Evolutionary conservation across 2,888 invertebrate species (phyloP), one percentile per base, ranked within the genome.

Genomic region (Amorpha juglandis): DNA sequence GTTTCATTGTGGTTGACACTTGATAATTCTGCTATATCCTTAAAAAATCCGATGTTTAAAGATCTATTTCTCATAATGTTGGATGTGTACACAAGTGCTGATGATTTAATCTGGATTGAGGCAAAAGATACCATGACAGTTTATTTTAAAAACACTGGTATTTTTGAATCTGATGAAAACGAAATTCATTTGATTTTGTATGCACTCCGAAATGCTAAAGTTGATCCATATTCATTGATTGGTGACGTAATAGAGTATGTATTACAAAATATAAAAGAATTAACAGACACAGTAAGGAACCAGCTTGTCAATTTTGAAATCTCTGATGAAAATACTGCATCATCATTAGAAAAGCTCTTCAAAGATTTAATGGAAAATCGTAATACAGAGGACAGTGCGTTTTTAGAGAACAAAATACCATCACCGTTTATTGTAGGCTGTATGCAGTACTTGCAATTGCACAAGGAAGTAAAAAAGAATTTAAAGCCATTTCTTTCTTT

Each of bases 161-260:
- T 96, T 71, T 97, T 97, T 80, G 95, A 95, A 78, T 94, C 93
- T 21, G 94, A 94, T 70, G 90, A 91, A 69, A 89, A 94, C 66
- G 96, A 97, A 87, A 94, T 96, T 52, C 94, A 95, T 79, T 89
- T 96, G 67, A 95, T 97, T 94, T 82, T 96, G 38, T 94, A 95
- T 74, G 81, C 91, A 0, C 74, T 93, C 75, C 81, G 91, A n/a
- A 87, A 89, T 70, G 76, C 85, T 42, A 84, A 83, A 75, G 81
- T 90, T 0, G 79, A 78, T 19, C 87, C 87, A 7, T 79, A 87
- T 47, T 82, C 87, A 0, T 63, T 91, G 16, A 82, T 93, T 42
- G 84, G 83, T 1, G 89, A 92, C 69, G 75, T 91, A 48, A 77
- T 92, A 19, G 87, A 91, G 73, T 86, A 91, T 77, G 81, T 91